Evolutionary conservation across 2,888 invertebrate species (phyloP), one percentile per base, ranked within the genome.

Genomic region (Diaphora mendica): DNA sequence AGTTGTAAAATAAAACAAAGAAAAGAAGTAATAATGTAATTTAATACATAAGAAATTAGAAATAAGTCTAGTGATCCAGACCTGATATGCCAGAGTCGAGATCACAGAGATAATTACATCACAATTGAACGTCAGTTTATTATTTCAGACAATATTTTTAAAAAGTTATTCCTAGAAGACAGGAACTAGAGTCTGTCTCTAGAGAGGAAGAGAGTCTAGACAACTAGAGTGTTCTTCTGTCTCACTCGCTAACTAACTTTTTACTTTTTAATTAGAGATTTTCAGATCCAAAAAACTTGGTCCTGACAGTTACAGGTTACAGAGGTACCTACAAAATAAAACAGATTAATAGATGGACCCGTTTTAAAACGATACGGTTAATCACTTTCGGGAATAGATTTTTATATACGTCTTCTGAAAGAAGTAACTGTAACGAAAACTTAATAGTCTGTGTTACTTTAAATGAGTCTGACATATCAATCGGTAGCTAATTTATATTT

Each of bases 401-500:
- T 11, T 55, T 55, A 55, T 51, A 23, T 51, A 51, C 23, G 23
- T 55, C 23, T 55, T 55, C 11, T 62, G 30, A 17, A 30, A 30
- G 62, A 62, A 62, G 5, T 13, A 48, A 48, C 23, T 30, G 48
- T 67, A 67, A 67, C 67, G 48, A 33, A 30, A 67, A 51, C n/a
- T 68, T 55, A 51, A 55, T 26, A n/a, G n/a, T 51, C 55, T 1
- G 15, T 35, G 67, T 55, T 65, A n/a, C 64, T 26, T 17, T 26
- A 59, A 69, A 55, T 26, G 17, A 44, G 44, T 39, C 55, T 26
- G 64, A 77, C 74, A 77, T 78, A 75, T 76, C 65, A 70, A 69
- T 70, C 75, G 72, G 66, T 71, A 68, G 26, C 33, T 76, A 66
- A 71, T 74, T 72, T 82, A 39, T 44, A 62, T 69, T 44, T 73